Base-by-base conservation (phyloP, 2,797 vertebrate genomes). In the Crenichthys baileyi region DNA sequence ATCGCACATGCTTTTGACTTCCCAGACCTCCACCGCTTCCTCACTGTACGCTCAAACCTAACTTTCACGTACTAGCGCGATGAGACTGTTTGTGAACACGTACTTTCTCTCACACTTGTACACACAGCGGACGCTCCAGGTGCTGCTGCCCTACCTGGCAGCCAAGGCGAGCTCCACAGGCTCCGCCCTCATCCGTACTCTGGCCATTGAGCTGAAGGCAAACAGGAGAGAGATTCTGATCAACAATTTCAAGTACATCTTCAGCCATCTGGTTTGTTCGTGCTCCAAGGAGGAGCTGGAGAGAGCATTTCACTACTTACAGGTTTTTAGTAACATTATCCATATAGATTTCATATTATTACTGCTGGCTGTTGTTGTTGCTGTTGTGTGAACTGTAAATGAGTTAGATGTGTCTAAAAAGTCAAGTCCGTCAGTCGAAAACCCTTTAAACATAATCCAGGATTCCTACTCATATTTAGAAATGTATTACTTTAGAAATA, bases 181-280 rank as follows among this genome's bases (percentile, higher is more conserved):
- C 68, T 99, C 98, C 20, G 89, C 95, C 24, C 96, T 99, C 76
- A 99, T 98, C 89, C 96, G 98, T 79, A 98, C 96, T 24, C 94
- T 99, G 85, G 98, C 98, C 85, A 99, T 97, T 83, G 98, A 99
- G 87, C 71, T 99, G 80, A 99, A 99, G 74, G 97, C 97, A 88
- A 99, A 96, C 92, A 95, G 97, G 78, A 96, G 98, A 88, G 98
- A 99, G 90, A 99, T 99, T 86, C 95, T 99, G 74, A 98, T 99
- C 91, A 99, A 97, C 93, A 99, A 99, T 92, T 99, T 99, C 93
- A 99, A 99, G 84, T 99, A 99, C 90, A 99, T 99, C 87, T 99
- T 99, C 90, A 99, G 98, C 83, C 97, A 99, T 81, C 94, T 99
- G 91, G 97, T 99, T 76, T 99, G 98, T 91, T 99, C 97, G 87